A percentile compares a stretch with the other conserved stretches of the same genome.
phyloP scores from a whole-genome alignment of 2,797 vertebrate genomes.

The Phylloscopus collybita region DNA sequence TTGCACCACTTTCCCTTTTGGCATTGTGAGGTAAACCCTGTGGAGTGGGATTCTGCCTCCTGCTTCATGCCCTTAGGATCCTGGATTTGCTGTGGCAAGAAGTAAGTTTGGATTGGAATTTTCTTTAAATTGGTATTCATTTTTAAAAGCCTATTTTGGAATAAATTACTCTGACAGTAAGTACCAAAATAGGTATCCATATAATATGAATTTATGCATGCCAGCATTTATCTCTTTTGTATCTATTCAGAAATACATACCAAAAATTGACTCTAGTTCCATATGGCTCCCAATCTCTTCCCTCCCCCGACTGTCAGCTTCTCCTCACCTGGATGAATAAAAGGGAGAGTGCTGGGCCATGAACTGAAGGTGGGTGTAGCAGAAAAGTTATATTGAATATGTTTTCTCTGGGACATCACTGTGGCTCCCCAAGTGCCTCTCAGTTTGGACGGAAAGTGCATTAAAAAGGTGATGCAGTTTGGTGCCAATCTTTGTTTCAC shows the following conservation, averaged over 20 bases:
- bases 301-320: not conserved
- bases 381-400: not conserved
- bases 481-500: not conserved
- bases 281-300: slow-evolving; percentile 27
- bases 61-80: accelerated
- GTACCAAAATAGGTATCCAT: not conserved
- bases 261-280: not conserved
- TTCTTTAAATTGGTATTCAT: not conserved
- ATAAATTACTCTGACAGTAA: slow-evolving; percentile 32
- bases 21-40: not conserved
- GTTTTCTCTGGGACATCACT: not conserved
- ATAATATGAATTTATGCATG: slow-evolving; percentile 52
- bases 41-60: not conserved
- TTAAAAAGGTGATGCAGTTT: not conserved
- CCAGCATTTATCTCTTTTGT: slow-evolving; percentile 33
- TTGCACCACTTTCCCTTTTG: not conserved
- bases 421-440: not conserved
- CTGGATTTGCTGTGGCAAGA: not conserved
- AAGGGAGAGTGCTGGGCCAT: not conserved
- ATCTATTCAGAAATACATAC: slow-evolving; percentile 38
- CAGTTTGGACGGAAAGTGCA: not conserved
- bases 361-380: not conserved
- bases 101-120: not conserved
- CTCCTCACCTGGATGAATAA: slow-evolving; percentile 22
- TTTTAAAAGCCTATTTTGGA: not conserved